Evolutionary conservation across 2,888 invertebrate species (phyloP), one percentile per base, ranked within the genome.

Genomic region (Exephanes ischioxanthus): DNA sequence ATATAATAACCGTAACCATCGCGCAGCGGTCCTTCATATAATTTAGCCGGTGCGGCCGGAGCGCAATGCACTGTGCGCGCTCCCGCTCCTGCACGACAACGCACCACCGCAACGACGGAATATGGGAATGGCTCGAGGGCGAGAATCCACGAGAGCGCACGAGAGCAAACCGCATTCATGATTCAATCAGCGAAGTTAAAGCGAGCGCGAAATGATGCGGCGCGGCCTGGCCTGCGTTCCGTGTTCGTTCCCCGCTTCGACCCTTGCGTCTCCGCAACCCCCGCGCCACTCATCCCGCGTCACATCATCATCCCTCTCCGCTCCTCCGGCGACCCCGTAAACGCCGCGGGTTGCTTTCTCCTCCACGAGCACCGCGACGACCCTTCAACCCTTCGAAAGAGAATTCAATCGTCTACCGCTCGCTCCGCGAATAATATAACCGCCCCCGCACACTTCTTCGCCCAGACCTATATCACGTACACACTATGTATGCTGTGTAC

Each of bases 101-200:
- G 80, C 77, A 22, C 68, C 77, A 72, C 48, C 67, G 83, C 77
- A 63, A 16, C 63, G 7, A 70, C 68, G 68, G 66, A 83, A 86
- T 70, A 72, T 16, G 3, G 45, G 83, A 68, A 80, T 76, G 41
- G 76, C 85, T 71, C 51, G 76, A 80, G 79, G 81, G 78, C 73
- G 66, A 67, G 41, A 71, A 72, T 78, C 67, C 78, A 70, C 66
- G 71, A 76, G 70, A 51, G 58, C 83, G 79, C 72, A 82, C 78
- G 78, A 85, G 87, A 87, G 84, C 83, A 85, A 86, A 86, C 87
- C 87, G 80, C 89, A 88, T 87, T 91, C 89, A 89, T 89, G 89
- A 91, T 91, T 90, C 91, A 91, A 91, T 91, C 90, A 91, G 77
- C 86, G 84, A 88, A 91, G 91, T 91, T 91, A 89, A 91, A 91